Evolutionary conservation across 2,113 vertebrate genomes (phyloP).

Genomic region (Hypanus sabinus): DNA sequence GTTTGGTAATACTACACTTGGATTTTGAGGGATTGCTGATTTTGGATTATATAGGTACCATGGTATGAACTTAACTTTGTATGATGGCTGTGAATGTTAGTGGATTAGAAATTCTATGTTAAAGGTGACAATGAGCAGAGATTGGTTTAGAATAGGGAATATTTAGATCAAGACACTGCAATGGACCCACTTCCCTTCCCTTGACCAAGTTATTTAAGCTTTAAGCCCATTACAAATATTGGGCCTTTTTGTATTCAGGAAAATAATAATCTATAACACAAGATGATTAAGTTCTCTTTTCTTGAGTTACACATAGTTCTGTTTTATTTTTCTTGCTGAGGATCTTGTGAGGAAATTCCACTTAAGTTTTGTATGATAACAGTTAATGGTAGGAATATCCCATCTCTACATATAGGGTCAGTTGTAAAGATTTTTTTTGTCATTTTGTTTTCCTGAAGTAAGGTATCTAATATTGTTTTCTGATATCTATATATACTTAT

Average conservation of each 20-base stretch:
- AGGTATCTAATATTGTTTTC: not conserved
- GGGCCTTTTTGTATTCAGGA: not conserved
- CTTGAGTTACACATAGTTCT: not conserved
- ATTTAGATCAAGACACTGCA: not conserved
- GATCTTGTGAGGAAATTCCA: not conserved
- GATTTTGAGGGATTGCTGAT: not conserved
- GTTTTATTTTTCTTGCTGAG: not conserved
- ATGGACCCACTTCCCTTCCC: no score
- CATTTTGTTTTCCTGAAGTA: not conserved
- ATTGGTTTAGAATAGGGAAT: not conserved
- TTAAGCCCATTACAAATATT: not conserved
- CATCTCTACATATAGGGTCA: not conserved
- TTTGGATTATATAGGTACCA: not conserved
- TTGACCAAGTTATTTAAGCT: not conserved
- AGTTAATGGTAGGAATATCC: not conserved
- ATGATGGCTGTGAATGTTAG: not conserved
- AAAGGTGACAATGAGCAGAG: not conserved
- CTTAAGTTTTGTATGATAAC: not conserved
- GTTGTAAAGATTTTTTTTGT: not conserved
- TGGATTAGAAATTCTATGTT: no score
- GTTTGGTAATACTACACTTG: not conserved
- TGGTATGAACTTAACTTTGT: not conserved
- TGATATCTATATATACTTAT: not conserved
- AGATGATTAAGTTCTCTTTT: not conserved
- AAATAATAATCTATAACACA: not conserved